Evolutionary conservation across 2,113 vertebrate genomes (phyloP).

Genomic region (Bettongia penicillata): DNA sequence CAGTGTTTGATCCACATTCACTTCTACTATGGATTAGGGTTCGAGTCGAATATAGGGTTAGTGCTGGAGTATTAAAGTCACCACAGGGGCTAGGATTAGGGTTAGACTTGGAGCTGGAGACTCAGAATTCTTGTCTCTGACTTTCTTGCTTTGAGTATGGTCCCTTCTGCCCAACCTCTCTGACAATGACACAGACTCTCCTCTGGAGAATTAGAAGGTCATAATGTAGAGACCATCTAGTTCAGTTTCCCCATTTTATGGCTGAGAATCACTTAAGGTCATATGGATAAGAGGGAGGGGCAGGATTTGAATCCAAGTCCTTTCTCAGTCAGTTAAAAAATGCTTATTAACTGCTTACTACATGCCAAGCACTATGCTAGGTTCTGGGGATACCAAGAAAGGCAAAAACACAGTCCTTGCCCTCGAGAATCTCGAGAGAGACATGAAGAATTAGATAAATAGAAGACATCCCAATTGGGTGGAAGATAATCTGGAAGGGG

Average conservation of each 20-base stretch:
- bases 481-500: not conserved
- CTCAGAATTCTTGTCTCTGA: not conserved
- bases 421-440: not conserved
- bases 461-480: not conserved
- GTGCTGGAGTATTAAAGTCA: no score
- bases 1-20: not conserved
- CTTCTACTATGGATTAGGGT: not conserved
- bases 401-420: not conserved
- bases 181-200: not conserved
- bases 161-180: not conserved
- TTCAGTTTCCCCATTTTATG: not conserved
- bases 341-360: not conserved
- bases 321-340: not conserved
- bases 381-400: not conserved
- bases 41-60: not conserved
- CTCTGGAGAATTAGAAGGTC: not conserved
- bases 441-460: not conserved
- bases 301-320: not conserved
- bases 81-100: not conserved
- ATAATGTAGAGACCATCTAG: not conserved
- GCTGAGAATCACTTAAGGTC: not conserved
- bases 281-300: not conserved
- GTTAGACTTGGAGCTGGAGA: not conserved
- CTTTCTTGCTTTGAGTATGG: not conserved
- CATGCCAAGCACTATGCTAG: not conserved